These are phyloP conservation scores for Phrynosoma blainvillii DNA, from an alignment of 2,113 vertebrate species.

Conservation along the genomic window DNA sequence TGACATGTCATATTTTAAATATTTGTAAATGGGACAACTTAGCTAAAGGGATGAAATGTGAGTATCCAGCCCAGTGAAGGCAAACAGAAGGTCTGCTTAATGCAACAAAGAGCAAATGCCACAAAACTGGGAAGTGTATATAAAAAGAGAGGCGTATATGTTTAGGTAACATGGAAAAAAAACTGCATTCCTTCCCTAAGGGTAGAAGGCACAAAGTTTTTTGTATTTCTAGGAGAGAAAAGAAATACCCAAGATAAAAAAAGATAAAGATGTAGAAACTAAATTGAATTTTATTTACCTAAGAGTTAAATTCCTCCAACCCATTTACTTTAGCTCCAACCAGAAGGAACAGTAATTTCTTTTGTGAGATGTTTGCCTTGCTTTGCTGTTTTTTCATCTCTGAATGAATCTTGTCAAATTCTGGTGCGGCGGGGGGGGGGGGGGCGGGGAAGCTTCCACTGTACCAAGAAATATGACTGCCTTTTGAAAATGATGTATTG, in stretches of 20 bases:
- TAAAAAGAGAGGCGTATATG: constrained; percentile 11
- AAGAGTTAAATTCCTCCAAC: neutral
- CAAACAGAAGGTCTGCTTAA: constrained; percentile 41
- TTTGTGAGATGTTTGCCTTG: neutral
- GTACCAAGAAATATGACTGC: neutral
- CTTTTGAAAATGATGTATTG: neutral
- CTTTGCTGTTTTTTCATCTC: constrained; percentile 31
- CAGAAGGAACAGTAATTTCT: neutral
- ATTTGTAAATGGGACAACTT: constrained; percentile 30
- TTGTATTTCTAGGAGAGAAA: constrained; percentile 9
- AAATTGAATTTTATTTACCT: constrained; percentile 6
- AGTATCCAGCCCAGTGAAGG: constrained; percentile 21
- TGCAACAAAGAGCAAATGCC: constrained; percentile 28
- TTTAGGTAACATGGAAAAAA: constrained; percentile 1
- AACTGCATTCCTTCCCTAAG: constrained; percentile 40
- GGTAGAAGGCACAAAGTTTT: neutral
- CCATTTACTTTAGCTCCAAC: constrained; percentile 19
- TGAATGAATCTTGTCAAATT: constrained; percentile 42
- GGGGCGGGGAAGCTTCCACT: neutral
- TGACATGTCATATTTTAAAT: constrained; percentile 41
- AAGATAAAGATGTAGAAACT: constrained; percentile 5
- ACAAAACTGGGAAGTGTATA: constrained; percentile 24
- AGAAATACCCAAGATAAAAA: neutral
- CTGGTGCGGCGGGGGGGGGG: neutral
- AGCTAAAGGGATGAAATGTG: constrained; percentile 38